phyloP scores from a whole-genome alignment of 2,797 vertebrate genomes.

The Heteromormyrus szaboi region DNA sequence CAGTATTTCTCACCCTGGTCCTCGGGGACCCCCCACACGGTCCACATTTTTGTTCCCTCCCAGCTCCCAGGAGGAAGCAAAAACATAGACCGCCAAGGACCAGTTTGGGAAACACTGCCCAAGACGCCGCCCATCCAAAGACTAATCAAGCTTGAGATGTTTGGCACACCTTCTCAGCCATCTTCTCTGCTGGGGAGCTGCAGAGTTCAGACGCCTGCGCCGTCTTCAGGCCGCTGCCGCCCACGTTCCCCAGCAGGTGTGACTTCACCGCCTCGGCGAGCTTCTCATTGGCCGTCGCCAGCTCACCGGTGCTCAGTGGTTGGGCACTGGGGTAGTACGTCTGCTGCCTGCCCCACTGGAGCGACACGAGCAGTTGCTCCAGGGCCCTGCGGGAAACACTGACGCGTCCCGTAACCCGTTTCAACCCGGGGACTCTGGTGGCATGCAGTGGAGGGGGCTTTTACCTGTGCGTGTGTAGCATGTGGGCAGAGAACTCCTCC shows the following conservation, averaged over 20 bases:
- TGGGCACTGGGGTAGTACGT: conserved; percentile 83
- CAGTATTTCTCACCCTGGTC: not conserved
- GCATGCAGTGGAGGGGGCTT: not conserved
- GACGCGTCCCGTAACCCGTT: conserved; percentile 9
- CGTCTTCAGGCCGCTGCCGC: conserved; percentile 50
- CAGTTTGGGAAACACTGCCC: not conserved
- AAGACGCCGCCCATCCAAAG: not conserved
- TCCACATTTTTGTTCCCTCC: not conserved
- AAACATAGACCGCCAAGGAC: not conserved
- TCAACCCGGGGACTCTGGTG: not conserved
- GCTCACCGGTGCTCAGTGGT: conserved; percentile 77
- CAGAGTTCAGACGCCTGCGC: conserved; percentile 63
- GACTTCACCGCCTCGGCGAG: conserved; percentile 80
- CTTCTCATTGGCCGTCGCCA: conserved; percentile 76
- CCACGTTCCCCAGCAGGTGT: conserved; percentile 79
- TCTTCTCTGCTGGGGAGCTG: conserved; percentile 90
- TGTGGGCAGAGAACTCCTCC: conserved; percentile 80
- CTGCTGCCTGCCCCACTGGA: conserved; percentile 93
- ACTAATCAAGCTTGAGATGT: not conserved
- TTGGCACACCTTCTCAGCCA: conserved; percentile 82
- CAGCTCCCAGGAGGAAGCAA: not conserved
- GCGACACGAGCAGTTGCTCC: conserved; percentile 85
- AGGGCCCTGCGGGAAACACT: conserved; percentile 63
- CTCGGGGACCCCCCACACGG: not conserved
- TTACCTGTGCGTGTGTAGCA: conserved; percentile 84